Conservation (phyloP, 2,797 vertebrate species). For the Bradypodion pumilum region DNA sequence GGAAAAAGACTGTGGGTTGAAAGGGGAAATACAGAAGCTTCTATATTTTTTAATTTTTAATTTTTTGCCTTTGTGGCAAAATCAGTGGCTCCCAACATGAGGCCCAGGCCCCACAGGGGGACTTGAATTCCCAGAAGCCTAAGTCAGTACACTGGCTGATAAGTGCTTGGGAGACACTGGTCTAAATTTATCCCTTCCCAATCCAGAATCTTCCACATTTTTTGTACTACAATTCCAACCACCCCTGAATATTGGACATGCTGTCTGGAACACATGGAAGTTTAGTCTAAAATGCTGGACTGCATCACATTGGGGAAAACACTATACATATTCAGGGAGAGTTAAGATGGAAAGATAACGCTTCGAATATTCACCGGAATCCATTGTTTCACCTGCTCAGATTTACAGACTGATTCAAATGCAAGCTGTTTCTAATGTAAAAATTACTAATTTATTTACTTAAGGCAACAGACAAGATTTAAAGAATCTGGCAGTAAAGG, state of each 20-base stretch:
- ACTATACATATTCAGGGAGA: neutral
- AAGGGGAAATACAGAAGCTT: neutral
- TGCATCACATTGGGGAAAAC: neutral
- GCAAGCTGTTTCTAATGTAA: neutral
- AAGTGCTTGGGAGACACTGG: too few species aligned
- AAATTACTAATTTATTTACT: slow-evolving; percentile 19
- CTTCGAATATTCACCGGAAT: neutral
- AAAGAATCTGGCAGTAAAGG: slow-evolving; percentile 11
- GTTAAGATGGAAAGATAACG: neutral
- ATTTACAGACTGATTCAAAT: neutral
- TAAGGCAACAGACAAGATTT: slow-evolving; percentile 8
- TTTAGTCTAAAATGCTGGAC: neutral
- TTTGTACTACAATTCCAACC: neutral
- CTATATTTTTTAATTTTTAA: neutral
- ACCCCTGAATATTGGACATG: neutral
- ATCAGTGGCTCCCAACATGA: too few species aligned
- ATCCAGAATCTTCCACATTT: neutral
- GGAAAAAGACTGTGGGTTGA: neutral
- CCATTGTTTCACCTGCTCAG: slow-evolving; percentile 1
- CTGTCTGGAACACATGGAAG: neutral
- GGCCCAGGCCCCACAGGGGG: too few species aligned
- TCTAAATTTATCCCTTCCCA: neutral
- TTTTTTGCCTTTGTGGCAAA: too few species aligned
- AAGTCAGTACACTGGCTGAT: too few species aligned
- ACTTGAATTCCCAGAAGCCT: too few species aligned